phyloP scores from a whole-genome alignment of 2,113 vertebrate species.

The Melanerpes formicivorus region DNA sequence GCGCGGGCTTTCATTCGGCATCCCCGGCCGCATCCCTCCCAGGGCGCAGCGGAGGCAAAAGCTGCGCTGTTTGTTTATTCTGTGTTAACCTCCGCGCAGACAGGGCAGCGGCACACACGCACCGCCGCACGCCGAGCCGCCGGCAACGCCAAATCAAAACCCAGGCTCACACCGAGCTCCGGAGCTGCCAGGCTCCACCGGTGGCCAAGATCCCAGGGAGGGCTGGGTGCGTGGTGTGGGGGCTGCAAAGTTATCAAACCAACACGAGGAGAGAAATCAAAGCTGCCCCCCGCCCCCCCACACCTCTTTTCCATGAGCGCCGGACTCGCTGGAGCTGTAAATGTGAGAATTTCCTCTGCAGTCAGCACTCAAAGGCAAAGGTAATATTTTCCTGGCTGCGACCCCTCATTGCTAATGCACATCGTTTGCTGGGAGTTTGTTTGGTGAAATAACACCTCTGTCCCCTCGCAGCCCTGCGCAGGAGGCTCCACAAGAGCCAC shows the following conservation, averaged over 20 bases:
- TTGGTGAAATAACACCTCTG: slow-evolving; percentile 84
- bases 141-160: slow-evolving; percentile 41
- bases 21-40: slow-evolving; percentile 16
- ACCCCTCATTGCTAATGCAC: slow-evolving; percentile 78
- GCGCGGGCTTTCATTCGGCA: slow-evolving; percentile 39
- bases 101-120: not conserved
- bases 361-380: slow-evolving; percentile 82
- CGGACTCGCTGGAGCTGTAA: slow-evolving; percentile 73
- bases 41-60: not conserved
- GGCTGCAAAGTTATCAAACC: not conserved
- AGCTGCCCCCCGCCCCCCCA: not conserved
- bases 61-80: slow-evolving; percentile 51
- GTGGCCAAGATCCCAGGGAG: not conserved
- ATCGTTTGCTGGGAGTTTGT: slow-evolving; percentile 68
- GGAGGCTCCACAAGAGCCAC: slow-evolving; percentile 70
- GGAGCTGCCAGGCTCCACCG: not conserved
- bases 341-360: slow-evolving; percentile 84
- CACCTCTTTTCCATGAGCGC: slow-evolving; percentile 49
- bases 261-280: not conserved
- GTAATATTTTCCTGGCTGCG: slow-evolving; percentile 85
- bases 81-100: slow-evolving; percentile 59
- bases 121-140: slow-evolving; percentile 8
- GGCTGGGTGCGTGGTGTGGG: not conserved
- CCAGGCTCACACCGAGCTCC: not conserved
- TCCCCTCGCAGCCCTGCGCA: slow-evolving; percentile 64